Evolutionary conservation across 2,113 vertebrate species (phyloP), one percentile per base, ranked within the genome.

Genomic region (Daphoenositta chrysoptera): DNA sequence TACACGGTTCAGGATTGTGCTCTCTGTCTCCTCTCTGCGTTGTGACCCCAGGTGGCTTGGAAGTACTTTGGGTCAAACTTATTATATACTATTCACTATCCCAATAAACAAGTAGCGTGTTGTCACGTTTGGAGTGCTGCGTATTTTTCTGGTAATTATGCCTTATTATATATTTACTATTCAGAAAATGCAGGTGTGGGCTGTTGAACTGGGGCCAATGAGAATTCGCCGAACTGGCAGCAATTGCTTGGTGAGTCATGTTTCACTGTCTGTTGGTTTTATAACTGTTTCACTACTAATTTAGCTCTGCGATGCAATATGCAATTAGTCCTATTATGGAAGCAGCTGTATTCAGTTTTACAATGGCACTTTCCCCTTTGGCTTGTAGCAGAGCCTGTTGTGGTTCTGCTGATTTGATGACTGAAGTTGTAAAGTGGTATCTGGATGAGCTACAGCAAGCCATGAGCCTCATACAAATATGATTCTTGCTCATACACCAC

Each of bases 101-200:
- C 98, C 98, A 98, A 99, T 98, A 99, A 97, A 97, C 96, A 97
- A 97, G 97, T 94, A 99, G 96, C 42, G 87, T 98, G 98, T 99
- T 99, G 98, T 99, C 98, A 98, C 98, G 96, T 98, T 97, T 97
- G 97, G 98, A 97, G 98, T 96, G 96, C 98, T 99, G 97, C 96
- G 96, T 99, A 98, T 99, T 99, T 99, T 98, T 98, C 97, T 98
- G 98, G 98, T 99, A 99, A 99, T 99, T 99, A 99, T 98, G 98
- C 97, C 98, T 99, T 99, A 99, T 99, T 99, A 98, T 99, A 98
- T 99, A 98, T 99, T 99, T 99, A 99, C 98, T 98, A 99, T 99
- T 98, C 98, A 98, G 89, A 98, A 98, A 97, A 98, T 98, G 98
- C 99, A 99, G 99, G 99, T 99, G 99, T 99, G 98, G 98, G 98